These are phyloP conservation scores for Pachycephus smyrnensis DNA, from an alignment of 2,888 invertebrate species.

Conservation along the genomic window DNA sequence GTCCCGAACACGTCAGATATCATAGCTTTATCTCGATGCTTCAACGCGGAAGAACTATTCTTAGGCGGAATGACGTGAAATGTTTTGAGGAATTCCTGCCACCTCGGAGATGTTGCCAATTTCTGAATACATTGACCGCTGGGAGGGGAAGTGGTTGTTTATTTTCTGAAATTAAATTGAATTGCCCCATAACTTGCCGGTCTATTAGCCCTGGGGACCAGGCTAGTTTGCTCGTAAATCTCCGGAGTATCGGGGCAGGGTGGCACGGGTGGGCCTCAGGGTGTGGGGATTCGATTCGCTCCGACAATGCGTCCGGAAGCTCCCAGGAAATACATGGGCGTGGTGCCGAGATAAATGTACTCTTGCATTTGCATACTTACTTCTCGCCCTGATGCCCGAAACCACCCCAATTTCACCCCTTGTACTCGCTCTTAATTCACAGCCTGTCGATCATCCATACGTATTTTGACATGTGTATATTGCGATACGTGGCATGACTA, in stretches of 20 bases:
- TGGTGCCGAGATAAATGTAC: conserved; percentile 64
- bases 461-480: too few relatives aligned
- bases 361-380: conserved; percentile 63
- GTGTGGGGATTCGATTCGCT: conserved; percentile 54
- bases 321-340: conserved; percentile 64
- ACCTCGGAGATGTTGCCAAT: conserved; percentile 23
- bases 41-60: neutral
- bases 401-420: neutral
- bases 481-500: too few relatives aligned
- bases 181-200: conserved; percentile 64
- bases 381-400: conserved; percentile 26
- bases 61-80: neutral
- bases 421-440: too few relatives aligned
- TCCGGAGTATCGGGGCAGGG: conserved; percentile 56
- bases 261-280: conserved; percentile 36
- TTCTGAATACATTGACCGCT: conserved; percentile 54
- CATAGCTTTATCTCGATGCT: neutral
- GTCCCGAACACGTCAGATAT: neutral
- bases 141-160: conserved; percentile 52
- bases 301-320: conserved; percentile 61
- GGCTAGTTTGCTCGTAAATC: conserved; percentile 65
- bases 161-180: conserved; percentile 64
- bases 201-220: conserved; percentile 62
- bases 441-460: too few relatives aligned
- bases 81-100: neutral